These are phyloP conservation scores for Agriopis marginaria DNA, from an alignment of 2,888 invertebrate genomes.

Conservation along the genomic window DNA sequence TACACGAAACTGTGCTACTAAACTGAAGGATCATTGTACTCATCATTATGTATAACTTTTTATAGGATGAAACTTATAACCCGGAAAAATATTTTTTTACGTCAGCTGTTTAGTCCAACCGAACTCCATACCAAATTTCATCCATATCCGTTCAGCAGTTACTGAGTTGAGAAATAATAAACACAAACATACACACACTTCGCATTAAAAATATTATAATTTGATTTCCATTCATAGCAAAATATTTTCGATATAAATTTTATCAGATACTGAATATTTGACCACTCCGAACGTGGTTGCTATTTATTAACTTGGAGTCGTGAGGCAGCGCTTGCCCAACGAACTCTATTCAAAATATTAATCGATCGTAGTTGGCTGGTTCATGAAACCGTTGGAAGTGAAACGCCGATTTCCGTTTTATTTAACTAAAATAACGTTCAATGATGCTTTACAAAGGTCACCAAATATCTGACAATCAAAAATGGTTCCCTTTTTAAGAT, in stretches of 20 bases:
- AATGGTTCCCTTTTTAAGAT: not conserved
- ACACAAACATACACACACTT: too few species aligned
- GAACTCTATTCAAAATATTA: conserved; percentile 51
- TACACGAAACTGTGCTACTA: too few species aligned
- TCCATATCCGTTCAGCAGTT: too few species aligned
- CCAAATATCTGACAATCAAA: not conserved
- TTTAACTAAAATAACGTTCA: not conserved
- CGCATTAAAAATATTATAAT: not conserved
- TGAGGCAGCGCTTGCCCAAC: conserved; percentile 57
- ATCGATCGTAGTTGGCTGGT: conserved; percentile 28
- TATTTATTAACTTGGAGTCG: conserved; percentile 54
- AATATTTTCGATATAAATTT: not conserved
- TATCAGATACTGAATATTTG: conserved; percentile 46
- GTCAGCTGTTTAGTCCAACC: too few species aligned
- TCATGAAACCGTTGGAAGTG: conserved; percentile 9
- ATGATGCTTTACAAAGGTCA: not conserved
- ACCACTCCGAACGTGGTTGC: conserved; percentile 57
- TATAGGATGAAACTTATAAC: not conserved
- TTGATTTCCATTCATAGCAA: conserved; percentile 32
- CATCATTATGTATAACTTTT: too few species aligned
- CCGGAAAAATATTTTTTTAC: not conserved
- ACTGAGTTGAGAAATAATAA: too few species aligned
- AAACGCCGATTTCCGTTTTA: conserved; percentile 6
- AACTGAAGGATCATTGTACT: too few species aligned
- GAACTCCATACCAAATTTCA: too few species aligned